Conservation (phyloP, 2,888 invertebrate genomes). For the Brachylomia viminalis region DNA sequence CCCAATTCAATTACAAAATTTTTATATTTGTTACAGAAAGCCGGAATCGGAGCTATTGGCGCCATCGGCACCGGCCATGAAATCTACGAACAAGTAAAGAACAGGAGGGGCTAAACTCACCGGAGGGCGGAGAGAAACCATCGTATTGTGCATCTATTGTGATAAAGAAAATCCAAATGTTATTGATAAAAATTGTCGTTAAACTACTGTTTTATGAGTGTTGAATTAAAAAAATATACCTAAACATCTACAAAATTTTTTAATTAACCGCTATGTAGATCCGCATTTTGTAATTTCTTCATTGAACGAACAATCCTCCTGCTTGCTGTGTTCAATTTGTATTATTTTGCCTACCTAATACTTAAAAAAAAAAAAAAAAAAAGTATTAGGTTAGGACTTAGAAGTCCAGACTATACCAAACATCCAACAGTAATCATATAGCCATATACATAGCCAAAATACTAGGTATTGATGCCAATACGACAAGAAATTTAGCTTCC, state of each 20-base stretch:
- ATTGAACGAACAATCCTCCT: not conserved
- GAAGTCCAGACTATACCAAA: no score
- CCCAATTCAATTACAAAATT: not conserved
- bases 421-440: no score
- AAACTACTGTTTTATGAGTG: not conserved
- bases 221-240: slow-evolving; percentile 21
- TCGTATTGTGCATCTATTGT: not conserved
- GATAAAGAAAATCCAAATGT: slow-evolving; percentile 15
- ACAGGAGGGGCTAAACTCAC: slow-evolving; percentile 46
- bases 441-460: no score
- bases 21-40: slow-evolving; percentile 66
- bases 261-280: slow-evolving; percentile 1
- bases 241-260: not conserved
- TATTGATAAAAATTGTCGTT: no score
- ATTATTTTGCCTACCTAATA: no score
- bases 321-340: not conserved
- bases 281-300: not conserved
- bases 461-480: no score
- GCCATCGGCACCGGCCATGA: slow-evolving; percentile 68
- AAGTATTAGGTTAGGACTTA: no score
- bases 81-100: slow-evolving; percentile 64
- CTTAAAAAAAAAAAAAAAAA: no score
- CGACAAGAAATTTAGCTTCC: no score
- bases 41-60: slow-evolving; percentile 65
- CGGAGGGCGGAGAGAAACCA: not conserved